These are phyloP conservation scores for Chionomys nivalis DNA, from an alignment of 2,113 vertebrate genomes.

Conservation along the genomic window DNA sequence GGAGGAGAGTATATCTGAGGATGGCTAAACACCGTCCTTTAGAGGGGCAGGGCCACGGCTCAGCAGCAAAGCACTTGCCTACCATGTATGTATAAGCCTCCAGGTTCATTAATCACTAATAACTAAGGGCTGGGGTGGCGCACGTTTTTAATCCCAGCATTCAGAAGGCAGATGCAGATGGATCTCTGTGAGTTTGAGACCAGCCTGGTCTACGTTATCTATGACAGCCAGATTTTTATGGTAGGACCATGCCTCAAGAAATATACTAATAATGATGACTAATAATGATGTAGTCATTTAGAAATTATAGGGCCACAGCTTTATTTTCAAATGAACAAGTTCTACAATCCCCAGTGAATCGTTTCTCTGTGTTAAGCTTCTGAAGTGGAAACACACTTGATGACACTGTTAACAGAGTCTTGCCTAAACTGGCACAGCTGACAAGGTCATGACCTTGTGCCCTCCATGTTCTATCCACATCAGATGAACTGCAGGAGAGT, in stretches of 20 bases:
- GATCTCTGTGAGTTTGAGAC: not conserved
- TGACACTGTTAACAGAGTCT: no score
- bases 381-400: not conserved
- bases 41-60: not conserved
- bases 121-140: not conserved
- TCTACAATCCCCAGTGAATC: not conserved
- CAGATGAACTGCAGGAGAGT: no score
- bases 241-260: not conserved
- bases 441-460: not conserved
- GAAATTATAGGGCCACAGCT: slow-evolving; percentile 28
- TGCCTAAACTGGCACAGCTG: no score
- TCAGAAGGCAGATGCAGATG: not conserved
- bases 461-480: not conserved
- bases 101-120: not conserved
- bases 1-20: not conserved
- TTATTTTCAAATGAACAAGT: not conserved
- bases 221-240: not conserved
- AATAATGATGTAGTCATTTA: not conserved
- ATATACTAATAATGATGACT: not conserved
- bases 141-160: not conserved
- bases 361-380: not conserved
- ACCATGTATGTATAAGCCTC: not conserved
- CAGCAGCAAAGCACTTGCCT: not conserved
- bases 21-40: not conserved
- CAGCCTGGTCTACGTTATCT: not conserved